A percentile compares a stretch with the other conserved stretches of the same genome.
Evolutionary conservation across 30 jellyfish, hydroid and myxozoan genomes (phyloP).

Genomic region (Sanderia malayensis): DNA sequence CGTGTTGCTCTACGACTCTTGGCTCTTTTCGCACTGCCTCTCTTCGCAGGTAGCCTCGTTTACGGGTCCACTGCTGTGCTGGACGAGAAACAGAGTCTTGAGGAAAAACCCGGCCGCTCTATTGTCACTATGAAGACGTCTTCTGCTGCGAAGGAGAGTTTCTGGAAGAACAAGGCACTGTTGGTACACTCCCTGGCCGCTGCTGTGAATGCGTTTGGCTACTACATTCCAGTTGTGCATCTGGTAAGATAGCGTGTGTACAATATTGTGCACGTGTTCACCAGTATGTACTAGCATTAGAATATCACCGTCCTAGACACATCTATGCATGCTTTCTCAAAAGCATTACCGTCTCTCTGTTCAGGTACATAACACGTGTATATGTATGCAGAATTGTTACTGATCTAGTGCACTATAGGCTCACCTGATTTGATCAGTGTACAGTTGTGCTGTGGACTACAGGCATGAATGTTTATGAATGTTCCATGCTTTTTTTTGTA

Average conservation of each 20-base stretch:
- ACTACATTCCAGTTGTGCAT: constrained; percentile 63
- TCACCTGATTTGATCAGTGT: too few relatives aligned
- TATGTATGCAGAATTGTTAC: too few relatives aligned
- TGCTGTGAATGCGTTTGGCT: constrained; percentile 55
- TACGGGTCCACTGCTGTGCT: constrained; percentile 31
- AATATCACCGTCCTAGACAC: too few relatives aligned
- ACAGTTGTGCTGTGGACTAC: too few relatives aligned
- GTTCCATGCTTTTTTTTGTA: too few relatives aligned
- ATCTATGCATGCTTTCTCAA: too few relatives aligned
- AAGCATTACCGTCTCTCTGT: too few relatives aligned
- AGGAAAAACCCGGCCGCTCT: background rate
- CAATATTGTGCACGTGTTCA: background rate
- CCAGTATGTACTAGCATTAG: constrained; percentile 11
- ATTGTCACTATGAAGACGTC: background rate
- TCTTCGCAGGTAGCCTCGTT: constrained; percentile 44
- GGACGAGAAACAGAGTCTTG: background rate
- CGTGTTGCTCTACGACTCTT: constrained; percentile 29
- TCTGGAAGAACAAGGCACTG: constrained; percentile 46
- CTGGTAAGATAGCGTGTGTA: constrained; percentile 36
- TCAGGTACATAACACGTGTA: too few relatives aligned
- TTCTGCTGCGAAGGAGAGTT: background rate
- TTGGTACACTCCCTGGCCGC: constrained; percentile 37
- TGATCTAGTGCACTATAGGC: too few relatives aligned
- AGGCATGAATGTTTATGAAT: too few relatives aligned
- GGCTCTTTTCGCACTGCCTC: constrained; percentile 48